Evolutionary conservation across 2,888 invertebrate genomes (phyloP), one percentile per base, ranked within the genome.

Genomic region (Hypomecis punctinalis): DNA sequence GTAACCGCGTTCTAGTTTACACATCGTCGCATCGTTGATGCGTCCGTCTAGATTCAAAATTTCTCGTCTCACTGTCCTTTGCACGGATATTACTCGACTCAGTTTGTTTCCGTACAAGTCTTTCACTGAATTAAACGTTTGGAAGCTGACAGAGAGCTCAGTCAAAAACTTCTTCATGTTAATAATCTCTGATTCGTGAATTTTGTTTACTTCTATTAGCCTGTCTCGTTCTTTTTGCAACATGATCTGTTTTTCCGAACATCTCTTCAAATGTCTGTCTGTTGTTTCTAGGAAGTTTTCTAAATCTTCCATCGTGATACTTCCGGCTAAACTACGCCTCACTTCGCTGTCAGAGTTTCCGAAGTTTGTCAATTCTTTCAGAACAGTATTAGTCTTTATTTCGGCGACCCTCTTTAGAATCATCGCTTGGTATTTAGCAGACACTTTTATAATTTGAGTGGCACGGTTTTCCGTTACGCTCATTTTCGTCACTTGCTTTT

Each of bases 231-330:
- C 93, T 68, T 89, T 91, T 66, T 89, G 90, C 57, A 92, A 71
- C 1, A 78, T 70, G 6, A 79, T 63, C 69, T 91, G 91, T 67
- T 85, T 90, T 43, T 92, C 93, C 0, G 89, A 80, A 69, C 90
- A 91, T 40, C 86, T 81, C 59, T 81, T 84, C 11, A 92, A 66
- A 68, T 91, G 91, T 70, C 81, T 83, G 60, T 93, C 93, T 0
- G 91, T 92, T 0, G 91, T 92, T 68, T 93, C 93, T 46, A 93
- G 72, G 78, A 92, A 93, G 73, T 88, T 89, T 70, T 93, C 93
- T 11, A 93, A 74, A 58, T 92, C 91, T 65, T 92, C 91, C 88
- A 91, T 90, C 0, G 91, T 91, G 6, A 93, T 80, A 0, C 86
- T 78, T 6, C 90, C 92, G 0, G 87, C 83, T 9, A 91, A 67